Conservation (phyloP, 2,113 vertebrate species). For the Chiloscyllium plagiosum region DNA sequence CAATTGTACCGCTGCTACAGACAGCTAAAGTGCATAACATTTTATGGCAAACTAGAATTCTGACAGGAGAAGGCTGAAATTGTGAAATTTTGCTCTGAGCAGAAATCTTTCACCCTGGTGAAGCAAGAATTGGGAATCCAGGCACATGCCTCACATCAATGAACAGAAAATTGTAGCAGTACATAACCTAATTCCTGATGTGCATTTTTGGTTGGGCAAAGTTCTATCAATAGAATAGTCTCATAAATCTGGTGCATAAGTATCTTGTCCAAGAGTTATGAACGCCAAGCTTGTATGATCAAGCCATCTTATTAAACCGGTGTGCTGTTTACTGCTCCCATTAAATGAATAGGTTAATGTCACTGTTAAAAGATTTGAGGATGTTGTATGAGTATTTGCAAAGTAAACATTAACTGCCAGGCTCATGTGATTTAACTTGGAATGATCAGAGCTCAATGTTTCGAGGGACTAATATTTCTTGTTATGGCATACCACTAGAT, state of each 20-base stretch:
- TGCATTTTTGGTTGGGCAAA: not conserved
- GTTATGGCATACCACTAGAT: not conserved
- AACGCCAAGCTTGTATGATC: not conserved
- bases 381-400: not conserved
- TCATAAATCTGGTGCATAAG: not conserved
- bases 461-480: not conserved
- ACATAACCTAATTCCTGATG: not conserved
- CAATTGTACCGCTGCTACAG: not conserved
- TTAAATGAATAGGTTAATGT: not conserved
- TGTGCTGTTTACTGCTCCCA: not conserved
- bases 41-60: not conserved
- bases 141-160: not conserved
- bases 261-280: not conserved
- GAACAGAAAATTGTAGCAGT: not conserved
- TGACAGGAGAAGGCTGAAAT: not conserved
- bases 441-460: not conserved
- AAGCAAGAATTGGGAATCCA: not conserved
- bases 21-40: not conserved
- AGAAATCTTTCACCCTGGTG: not conserved
- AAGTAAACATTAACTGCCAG: not conserved
- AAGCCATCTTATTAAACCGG: not conserved
- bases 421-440: not conserved
- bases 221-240: not conserved
- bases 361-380: too few species aligned
- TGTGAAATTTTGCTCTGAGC: not conserved